Evolutionary conservation across 2,113 vertebrate genomes (phyloP).

Genomic region (Anolis sagrei): DNA sequence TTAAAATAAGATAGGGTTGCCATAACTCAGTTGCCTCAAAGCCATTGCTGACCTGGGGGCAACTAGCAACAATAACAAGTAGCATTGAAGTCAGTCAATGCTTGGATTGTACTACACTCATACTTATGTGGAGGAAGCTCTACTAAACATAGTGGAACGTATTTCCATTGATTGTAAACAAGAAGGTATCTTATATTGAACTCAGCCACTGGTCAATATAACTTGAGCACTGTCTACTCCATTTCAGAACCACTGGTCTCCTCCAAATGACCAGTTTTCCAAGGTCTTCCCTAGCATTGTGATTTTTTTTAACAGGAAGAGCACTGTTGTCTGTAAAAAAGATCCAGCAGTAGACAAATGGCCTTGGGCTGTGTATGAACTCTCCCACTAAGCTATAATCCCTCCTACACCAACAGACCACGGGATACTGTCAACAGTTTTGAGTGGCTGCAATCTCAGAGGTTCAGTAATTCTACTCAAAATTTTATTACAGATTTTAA

Average conservation of each 20-base stretch:
- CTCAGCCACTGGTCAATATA: not conserved
- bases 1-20: too few relatives aligned
- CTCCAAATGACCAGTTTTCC: not conserved
- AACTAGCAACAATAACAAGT: too few relatives aligned
- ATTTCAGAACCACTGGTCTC: not conserved
- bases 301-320: not conserved
- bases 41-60: too few relatives aligned
- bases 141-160: not conserved
- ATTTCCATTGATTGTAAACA: not conserved
- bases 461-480: too few relatives aligned
- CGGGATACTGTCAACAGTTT: not conserved
- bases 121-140: not conserved
- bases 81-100: too few relatives aligned
- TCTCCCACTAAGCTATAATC: not conserved
- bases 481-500: too few relatives aligned
- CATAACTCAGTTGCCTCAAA: too few relatives aligned
- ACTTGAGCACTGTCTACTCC: not conserved
- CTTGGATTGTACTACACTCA: not conserved
- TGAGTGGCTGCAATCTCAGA: too few relatives aligned
- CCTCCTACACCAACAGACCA: not conserved
- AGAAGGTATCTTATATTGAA: not conserved
- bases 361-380: not conserved
- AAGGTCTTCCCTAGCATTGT: not conserved
- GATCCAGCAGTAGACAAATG: too few relatives aligned
- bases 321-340: too few relatives aligned